phyloP scores from a whole-genome alignment of 2,888 invertebrate genomes.

The Spatulosminthurus flaviceps region DNA sequence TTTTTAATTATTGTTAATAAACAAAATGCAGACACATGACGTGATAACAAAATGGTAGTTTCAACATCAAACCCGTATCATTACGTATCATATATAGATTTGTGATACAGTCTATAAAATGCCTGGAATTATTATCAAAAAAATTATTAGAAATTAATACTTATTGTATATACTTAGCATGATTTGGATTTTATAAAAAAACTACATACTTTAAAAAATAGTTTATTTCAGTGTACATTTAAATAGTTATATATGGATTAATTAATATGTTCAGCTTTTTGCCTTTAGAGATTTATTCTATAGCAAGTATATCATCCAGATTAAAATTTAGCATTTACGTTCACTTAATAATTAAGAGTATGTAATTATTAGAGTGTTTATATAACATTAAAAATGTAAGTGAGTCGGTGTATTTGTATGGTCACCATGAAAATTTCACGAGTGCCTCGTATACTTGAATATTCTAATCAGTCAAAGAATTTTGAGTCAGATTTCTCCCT shows the following conservation, averaged over 20 bases:
- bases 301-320: no score
- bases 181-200: neutral
- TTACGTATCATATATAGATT: neutral
- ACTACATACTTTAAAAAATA: neutral
- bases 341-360: no score
- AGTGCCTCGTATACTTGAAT: conserved; percentile 26
- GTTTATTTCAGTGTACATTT: no score
- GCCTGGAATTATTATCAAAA: neutral
- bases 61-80: neutral
- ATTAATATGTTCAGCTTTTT: no score
- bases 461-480: conserved; percentile 18
- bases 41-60: neutral
- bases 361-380: no score
- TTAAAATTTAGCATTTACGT: no score
- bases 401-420: neutral
- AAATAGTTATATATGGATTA: no score
- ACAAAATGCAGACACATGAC: neutral
- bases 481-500: conserved; percentile 19
- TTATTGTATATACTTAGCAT: no score
- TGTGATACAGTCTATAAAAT: conserved; percentile 9
- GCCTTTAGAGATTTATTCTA: no score
- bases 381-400: no score
- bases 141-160: no score
- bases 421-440: neutral
- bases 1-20: no score